Conservation (phyloP, 2,797 vertebrate species). For the Crypturellus tataupa region DNA sequence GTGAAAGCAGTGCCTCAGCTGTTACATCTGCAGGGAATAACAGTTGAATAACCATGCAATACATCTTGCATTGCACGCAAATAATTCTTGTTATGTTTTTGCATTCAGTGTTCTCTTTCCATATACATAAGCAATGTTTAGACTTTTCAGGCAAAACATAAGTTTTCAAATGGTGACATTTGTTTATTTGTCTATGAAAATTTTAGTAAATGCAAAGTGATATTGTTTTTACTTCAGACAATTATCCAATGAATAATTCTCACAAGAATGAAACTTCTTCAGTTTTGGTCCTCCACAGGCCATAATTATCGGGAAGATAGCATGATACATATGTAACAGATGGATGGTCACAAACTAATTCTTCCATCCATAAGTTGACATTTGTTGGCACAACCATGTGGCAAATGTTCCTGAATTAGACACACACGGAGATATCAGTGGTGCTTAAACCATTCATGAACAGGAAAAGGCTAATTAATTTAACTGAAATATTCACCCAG, state of each 20-base stretch:
- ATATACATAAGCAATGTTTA: background rate
- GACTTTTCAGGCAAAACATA: background rate
- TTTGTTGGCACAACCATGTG: background rate
- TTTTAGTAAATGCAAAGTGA: background rate
- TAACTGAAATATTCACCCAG: conserved; percentile 12
- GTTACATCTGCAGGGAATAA: background rate
- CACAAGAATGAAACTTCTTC: background rate
- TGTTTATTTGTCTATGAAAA: background rate
- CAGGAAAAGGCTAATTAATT: conserved; percentile 59
- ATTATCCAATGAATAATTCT: background rate
- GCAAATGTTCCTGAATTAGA: conserved; percentile 5
- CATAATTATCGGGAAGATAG: background rate
- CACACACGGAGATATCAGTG: background rate
- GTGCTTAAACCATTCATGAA: conserved; percentile 4
- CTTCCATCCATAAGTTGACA: background rate
- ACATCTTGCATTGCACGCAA: background rate
- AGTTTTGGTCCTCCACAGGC: background rate
- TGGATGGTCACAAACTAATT: background rate
- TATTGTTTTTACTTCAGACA: background rate
- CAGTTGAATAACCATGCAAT: background rate
- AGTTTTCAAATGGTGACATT: background rate
- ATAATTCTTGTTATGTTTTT: background rate
- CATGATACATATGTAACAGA: background rate
- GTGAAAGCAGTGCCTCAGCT: background rate
- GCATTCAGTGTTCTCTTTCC: background rate